phyloP scores from a whole-genome alignment of 2,113 vertebrate species.

The Elachura formosa region DNA sequence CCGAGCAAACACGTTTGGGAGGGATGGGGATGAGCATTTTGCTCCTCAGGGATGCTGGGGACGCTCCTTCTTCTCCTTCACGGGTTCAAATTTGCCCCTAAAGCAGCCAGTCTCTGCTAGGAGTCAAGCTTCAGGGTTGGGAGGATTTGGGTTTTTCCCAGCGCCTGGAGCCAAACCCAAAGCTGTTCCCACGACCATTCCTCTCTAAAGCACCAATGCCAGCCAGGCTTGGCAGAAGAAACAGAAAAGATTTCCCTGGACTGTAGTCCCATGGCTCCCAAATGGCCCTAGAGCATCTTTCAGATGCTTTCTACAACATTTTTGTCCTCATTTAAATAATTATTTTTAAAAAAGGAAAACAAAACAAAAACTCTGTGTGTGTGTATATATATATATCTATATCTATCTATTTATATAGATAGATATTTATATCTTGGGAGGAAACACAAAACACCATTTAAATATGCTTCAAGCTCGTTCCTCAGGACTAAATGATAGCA shows the following conservation, averaged over 20 bases:
- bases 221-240: background rate
- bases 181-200: conserved; percentile 23
- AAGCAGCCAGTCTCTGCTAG: background rate
- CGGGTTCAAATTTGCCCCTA: rapidly evolving
- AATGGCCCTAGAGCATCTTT: background rate
- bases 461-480: background rate
- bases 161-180: background rate
- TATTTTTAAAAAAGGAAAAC: background rate
- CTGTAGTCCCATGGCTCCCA: background rate
- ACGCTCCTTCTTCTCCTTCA: background rate
- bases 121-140: background rate
- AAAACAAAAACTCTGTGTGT: background rate
- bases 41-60: background rate
- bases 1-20: rapidly evolving
- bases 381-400: background rate
- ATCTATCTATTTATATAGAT: too few species aligned
- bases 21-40: background rate
- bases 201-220: background rate
- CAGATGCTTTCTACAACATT: background rate
- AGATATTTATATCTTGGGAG: background rate
- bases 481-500: background rate
- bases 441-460: background rate
- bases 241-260: background rate
- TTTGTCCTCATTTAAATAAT: background rate
- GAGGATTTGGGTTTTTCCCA: conserved; percentile 40